These are phyloP conservation scores for zebrafish (Danio rerio) DNA, from an alignment of 2,113 vertebrate species.

Conservation along the genomic window GRCz12tu NC_133176.1:18773501-18774000, in stretches of 20 bases:
- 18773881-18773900: constrained; percentile 44
- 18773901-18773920: constrained; percentile 12
- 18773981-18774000: neutral
- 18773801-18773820: constrained; percentile 28
- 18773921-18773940: constrained; percentile 18
- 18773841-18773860: constrained; percentile 15
- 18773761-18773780: constrained; percentile 4
- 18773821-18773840: constrained; percentile 39
- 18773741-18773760: constrained; percentile 31
- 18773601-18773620: constrained; percentile 9
- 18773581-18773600: constrained; percentile 16
- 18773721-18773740: constrained; percentile 40
- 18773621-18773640: constrained; percentile 28
- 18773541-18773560: neutral
- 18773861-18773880: constrained; percentile 39
- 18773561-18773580: constrained; percentile 11
- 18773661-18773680: constrained; percentile 26
- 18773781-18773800: constrained; percentile 34
- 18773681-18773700: constrained; percentile 31
- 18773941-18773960: constrained; percentile 30
- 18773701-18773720: constrained; percentile 26
- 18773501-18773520: constrained; percentile 7
- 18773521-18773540: constrained; percentile 8
- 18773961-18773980: neutral
- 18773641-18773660: constrained; percentile 16